Evolutionary conservation across 2,113 vertebrate genomes (phyloP).

Genomic region (Donacobius atricapilla): DNA sequence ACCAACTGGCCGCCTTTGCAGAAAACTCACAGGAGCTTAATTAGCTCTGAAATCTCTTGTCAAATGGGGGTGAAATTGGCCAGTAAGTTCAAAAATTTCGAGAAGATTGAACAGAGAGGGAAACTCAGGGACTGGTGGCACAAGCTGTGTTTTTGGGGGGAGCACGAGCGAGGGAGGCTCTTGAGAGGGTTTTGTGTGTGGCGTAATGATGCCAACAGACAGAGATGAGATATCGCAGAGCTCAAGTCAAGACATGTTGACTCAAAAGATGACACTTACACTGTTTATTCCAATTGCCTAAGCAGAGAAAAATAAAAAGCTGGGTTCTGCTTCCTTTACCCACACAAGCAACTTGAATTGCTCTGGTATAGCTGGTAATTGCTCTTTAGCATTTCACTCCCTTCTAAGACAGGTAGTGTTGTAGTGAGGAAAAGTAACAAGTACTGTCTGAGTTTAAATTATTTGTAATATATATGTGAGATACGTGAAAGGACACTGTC

Average conservation of each 20-base stretch:
- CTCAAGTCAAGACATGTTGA: neutral
- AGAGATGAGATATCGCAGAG: neutral
- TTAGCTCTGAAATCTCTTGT: slow-evolving; percentile 36
- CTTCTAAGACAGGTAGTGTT: neutral
- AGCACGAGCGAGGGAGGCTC: neutral
- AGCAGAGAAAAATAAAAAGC: slow-evolving; percentile 8
- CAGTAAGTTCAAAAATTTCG: neutral
- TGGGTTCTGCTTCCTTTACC: neutral
- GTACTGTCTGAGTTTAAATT: neutral
- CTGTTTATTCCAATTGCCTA: slow-evolving; percentile 18
- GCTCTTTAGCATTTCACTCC: neutral
- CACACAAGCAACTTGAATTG: neutral
- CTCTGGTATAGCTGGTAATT: neutral
- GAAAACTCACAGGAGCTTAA: slow-evolving; percentile 19
- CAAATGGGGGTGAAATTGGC: slow-evolving; percentile 1
- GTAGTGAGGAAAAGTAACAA: neutral
- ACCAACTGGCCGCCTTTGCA: slow-evolving; percentile 35
- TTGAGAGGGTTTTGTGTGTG: neutral
- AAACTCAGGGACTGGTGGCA: neutral
- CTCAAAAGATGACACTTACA: slow-evolving; percentile 12
- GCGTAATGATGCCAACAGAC: neutral
- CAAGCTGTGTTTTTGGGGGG: slow-evolving; percentile 1
- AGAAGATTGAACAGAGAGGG: neutral
- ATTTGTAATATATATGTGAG: neutral
- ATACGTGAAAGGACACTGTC: neutral